Base-by-base conservation (phyloP, 2,113 vertebrate genomes). In the Ancistrus triradiatus region DNA sequence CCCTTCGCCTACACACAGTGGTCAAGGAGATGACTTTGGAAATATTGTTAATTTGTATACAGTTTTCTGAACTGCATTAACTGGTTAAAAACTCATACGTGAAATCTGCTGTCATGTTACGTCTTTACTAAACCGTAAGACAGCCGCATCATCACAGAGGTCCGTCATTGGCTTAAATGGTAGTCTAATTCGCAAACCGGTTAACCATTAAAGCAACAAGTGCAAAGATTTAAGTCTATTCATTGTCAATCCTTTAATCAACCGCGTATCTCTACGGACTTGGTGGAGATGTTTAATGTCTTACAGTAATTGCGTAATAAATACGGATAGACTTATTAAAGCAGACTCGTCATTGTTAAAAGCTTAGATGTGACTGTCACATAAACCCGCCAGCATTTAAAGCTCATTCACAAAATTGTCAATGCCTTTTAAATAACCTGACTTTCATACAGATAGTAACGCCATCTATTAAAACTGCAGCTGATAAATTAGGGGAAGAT, bases 311-410 rank as follows among this genome's bases (percentile, higher is more conserved):
- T 15, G 11, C 31, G 40, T 44, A 59, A 59, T 59, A 44, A 59
- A 59, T 59, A 59, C 57, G 40, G 8, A 46, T 46, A n/a, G 56
- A 25, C 24, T 59, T 59, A 59, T 14, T n/a, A n/a, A n/a, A n/a
- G n/a, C n/a, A n/a, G n/a, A n/a, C n/a, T n/a, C n/a, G 24, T 38
- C 57, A 59, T 11, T 19, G 46, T 15, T 44, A 46, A 24, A 44
- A 59, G 57, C 40, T 44, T 46, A 59, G 21, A 18, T 9, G 40
- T 22, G 43, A n/a, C n/a, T 59, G 24, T 15, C 19, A 7, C 25
- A 58, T 43, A 58, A 42, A 37, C 22, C 55, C 55, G 42, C 55
- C 42, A 43, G 55, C 55, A 58, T 58, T 58, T 42, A 58, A 58
- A 55, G 42, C 44, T 44, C 46, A 46, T 31, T n/a, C 25, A 22